Evolutionary conservation across 2,113 vertebrate species (phyloP).

Genomic region (Nothocercus julius): DNA sequence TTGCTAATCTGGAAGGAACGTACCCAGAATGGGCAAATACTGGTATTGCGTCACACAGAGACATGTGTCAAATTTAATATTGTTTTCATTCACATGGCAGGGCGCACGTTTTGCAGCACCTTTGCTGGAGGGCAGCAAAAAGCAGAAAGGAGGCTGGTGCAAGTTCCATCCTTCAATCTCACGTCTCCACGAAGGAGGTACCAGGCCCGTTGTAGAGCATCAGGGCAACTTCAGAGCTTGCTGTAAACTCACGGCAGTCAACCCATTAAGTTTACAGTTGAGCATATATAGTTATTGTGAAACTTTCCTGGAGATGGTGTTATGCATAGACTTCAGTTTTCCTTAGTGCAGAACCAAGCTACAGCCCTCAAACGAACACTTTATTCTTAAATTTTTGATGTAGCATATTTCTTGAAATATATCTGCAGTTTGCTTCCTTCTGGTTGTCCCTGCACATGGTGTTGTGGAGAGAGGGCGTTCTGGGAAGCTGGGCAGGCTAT

Average conservation of each 20-base stretch:
- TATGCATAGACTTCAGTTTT: not conserved
- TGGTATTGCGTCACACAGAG: not conserved
- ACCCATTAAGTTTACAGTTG: constrained; percentile 11
- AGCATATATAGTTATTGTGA: constrained; percentile 30
- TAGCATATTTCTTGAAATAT: not conserved
- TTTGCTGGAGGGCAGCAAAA: not conserved
- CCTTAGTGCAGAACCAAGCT: not conserved
- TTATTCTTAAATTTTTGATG: constrained; percentile 26
- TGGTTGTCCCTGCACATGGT: not conserved
- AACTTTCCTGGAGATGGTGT: constrained; percentile 3
- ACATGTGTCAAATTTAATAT: not conserved
- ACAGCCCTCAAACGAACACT: not conserved
- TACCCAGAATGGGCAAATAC: accelerated
- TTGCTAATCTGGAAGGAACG: not conserved
- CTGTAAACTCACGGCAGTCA: not conserved
- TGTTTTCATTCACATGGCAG: not conserved
- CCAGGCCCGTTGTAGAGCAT: not conserved
- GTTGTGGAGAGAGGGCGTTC: not conserved
- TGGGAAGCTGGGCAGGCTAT: not conserved
- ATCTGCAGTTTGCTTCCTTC: not conserved
- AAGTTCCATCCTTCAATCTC: not conserved
- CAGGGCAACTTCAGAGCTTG: not conserved
- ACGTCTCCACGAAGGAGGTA: not conserved
- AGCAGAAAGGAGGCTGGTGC: not conserved
- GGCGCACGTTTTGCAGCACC: accelerated